Base-by-base conservation (phyloP, 2,888 invertebrate species). In the Syrista parreyssii region DNA sequence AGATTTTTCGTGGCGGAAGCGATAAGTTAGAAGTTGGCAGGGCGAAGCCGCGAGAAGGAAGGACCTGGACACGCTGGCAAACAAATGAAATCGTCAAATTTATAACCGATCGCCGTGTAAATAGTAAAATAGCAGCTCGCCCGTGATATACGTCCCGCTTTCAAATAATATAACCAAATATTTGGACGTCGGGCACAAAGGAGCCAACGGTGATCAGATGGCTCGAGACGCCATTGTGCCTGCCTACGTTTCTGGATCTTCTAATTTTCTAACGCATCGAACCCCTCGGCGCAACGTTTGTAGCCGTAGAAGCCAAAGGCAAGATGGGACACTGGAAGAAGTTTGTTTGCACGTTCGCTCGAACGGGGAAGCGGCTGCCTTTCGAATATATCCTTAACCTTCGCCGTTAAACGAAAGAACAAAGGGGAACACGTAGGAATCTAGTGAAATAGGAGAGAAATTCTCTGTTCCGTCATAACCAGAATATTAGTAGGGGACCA, bases 81-180 rank as follows among this genome's bases (percentile, higher is more conserved):
- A 78, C 78, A 78, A 75, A 78, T 75, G 78, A 68, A 75, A 78
- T 68, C 34, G 31, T 73, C 68, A 68, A 78, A 78, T 78, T 78
- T 78, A 78, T 72, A 78, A 75, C 78, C 78, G 75, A 78, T 78
- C 75, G 68, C 32, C 68, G 72, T 72, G 78, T 78, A 78, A 78
- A 78, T 75, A 78, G 78, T 78, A 75, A 72, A 75, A 75, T 78
- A 76, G 55, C 55, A 68, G 71, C 33, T 31, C n/a, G 68, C 30
- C 68, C 68, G 68, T 78, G 78, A 75, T 78, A 75, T 75, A 78
- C 75, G 78, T 31, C 72, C 71, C 32, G 36, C 77, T 77, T 78
- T 75, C 75, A 31, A 72, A 78, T 78, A 75, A 78, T 75, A 68
- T 74, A 78, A 78, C 78, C 72, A 78, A 78, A 78, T 78, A 78